These are phyloP conservation scores for Enhydra lutris DNA, from an alignment of 2,113 vertebrate genomes.

Conservation along the genomic window DNA sequence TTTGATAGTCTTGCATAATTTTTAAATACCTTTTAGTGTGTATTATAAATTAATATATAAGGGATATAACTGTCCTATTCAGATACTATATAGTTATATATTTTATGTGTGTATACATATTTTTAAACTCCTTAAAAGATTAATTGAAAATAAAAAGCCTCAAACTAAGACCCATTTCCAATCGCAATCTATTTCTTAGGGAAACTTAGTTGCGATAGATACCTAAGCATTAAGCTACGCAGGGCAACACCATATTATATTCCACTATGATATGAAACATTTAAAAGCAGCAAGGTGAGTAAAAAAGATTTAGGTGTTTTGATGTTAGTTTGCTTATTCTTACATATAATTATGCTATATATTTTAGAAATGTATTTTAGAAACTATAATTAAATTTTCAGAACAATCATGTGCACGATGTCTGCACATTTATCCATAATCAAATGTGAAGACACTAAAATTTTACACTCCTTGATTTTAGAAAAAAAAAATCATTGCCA, in stretches of 20 bases:
- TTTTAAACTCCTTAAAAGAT: neutral
- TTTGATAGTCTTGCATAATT: neutral
- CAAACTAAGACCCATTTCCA: neutral
- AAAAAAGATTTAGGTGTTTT: neutral
- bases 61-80: neutral
- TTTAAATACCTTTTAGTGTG: neutral
- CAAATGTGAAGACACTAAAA: neutral
- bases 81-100: neutral
- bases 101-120: neutral
- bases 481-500: neutral
- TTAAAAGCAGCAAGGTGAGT: neutral
- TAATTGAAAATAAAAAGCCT: neutral
- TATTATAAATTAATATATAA: neutral
- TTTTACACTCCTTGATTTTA: neutral
- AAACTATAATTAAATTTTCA: neutral
- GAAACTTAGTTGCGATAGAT: neutral
- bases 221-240: neutral
- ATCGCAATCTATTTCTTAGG: neutral
- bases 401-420: neutral
- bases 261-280: neutral
- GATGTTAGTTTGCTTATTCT: neutral
- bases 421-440: neutral
- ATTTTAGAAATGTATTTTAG: neutral
- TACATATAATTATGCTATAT: neutral
- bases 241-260: neutral